Base-by-base conservation (phyloP, 2,113 vertebrate species). In the Megaceryle maxima region DNA sequence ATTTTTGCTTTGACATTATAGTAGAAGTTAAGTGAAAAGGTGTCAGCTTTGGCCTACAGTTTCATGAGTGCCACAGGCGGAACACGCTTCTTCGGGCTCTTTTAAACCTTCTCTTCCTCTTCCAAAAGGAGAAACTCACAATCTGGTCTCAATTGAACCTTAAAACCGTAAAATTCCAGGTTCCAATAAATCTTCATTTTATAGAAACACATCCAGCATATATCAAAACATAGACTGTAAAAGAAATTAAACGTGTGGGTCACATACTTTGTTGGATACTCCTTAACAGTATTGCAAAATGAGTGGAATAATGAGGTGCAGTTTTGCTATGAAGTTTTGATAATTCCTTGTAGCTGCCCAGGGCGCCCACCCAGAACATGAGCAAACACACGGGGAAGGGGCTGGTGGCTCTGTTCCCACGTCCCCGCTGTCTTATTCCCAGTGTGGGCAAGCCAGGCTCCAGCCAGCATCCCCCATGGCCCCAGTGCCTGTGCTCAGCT, bases 241-340 rank as follows among this genome's bases (percentile, higher is more conserved):
- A 92, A 96, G 69, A 93, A 96, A 96, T 95, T 75, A 90, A 96
- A 92, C 95, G 51, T 93, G 94, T 76, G 92, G 77, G 83, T 96
- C 88, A 53, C 88, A 64, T 46, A 88, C 74, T 76, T 80, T 18
- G 69, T 80, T 94, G 95, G 92, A 81, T 89, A 64, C 60, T 83
- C 69, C 44, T 64, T 64, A 93, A 66, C 16, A 56, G 56, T 43
- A 16, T 35, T 68, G 73, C 83, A 74, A 60, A 83, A 88, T 24
- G 62, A 60, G 43, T 26, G 77, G 67, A 78, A 56, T 67, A 83
- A 88, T 0, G 11, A 92, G 83, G 88, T 68, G 76, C 50, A 60
- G 77, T 70, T 96, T 81, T 56, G 57, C 78, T 44, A 0, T 48
- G 87, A 77, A 69, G 59, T 63, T 85, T 62, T 35, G 48, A 66